A percentile compares a stretch with the other conserved stretches of the same genome.
These are phyloP conservation scores for Dendrolimus kikuchii DNA, from an alignment of 1,140 invertebrate genomes.

Conservation along the genomic window DNA sequence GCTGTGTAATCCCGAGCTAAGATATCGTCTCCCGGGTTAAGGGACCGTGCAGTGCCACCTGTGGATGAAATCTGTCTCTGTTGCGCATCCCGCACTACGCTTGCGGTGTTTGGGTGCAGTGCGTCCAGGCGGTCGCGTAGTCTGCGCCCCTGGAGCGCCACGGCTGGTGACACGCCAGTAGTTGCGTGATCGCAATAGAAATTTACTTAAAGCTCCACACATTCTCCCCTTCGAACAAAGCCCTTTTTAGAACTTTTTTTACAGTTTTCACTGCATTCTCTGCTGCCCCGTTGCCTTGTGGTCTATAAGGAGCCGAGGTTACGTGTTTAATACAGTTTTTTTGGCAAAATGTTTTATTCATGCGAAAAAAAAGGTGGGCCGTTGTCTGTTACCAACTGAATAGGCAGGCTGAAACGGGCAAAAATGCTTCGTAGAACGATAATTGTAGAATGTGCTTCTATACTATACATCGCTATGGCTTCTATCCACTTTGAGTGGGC, in stretches of 20 bases:
- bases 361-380: slow-evolving; percentile 28
- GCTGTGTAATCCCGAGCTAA: no score
- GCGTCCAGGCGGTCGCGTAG: slow-evolving; percentile 23
- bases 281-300: slow-evolving; percentile 44
- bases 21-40: no score
- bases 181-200: slow-evolving; percentile 28
- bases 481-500: slow-evolving; percentile 33
- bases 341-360: slow-evolving; percentile 27
- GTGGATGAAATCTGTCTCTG: no score
- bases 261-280: slow-evolving; percentile 52
- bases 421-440: slow-evolving; percentile 20
- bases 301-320: slow-evolving; percentile 36
- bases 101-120: slow-evolving; percentile 13
- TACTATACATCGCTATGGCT: slow-evolving; percentile 15
- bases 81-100: slow-evolving; percentile 5
- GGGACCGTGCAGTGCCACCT: no score
- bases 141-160: slow-evolving; percentile 19
- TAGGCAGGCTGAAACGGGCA: slow-evolving; percentile 35
- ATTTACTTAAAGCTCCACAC: slow-evolving; percentile 13
- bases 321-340: slow-evolving; percentile 34
- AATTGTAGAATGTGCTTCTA: slow-evolving; percentile 12
- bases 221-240: slow-evolving; percentile 14
- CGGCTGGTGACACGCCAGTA: slow-evolving; percentile 21
- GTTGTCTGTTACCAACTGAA: slow-evolving; percentile 37
- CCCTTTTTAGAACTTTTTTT: slow-evolving; percentile 41